Evolutionary conservation across 2,113 vertebrate species (phyloP).

Genomic region (Procavia capensis): DNA sequence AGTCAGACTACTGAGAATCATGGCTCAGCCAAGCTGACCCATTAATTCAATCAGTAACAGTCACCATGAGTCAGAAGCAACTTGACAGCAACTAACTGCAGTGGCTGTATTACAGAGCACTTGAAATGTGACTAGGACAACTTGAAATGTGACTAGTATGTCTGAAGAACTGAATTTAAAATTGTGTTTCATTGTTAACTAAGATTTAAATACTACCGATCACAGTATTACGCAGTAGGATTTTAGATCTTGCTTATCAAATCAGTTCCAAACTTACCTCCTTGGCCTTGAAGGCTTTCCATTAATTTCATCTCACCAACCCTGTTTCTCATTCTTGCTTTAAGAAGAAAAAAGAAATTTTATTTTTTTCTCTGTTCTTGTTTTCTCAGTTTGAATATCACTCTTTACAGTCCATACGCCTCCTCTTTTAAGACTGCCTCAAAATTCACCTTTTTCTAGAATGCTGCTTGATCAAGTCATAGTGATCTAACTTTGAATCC

Average conservation of each 20-base stretch:
- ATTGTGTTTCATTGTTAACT: slow-evolving; percentile 38
- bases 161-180: slow-evolving; percentile 49
- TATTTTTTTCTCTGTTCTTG: not conserved
- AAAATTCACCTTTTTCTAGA: slow-evolving; percentile 57
- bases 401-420: not conserved
- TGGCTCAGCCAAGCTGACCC: no score
- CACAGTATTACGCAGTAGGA: not conserved
- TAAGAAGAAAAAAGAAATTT: slow-evolving; percentile 51
- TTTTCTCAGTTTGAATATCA: slow-evolving; percentile 23
- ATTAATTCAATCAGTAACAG: no score
- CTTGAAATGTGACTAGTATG: not conserved
- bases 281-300: slow-evolving; percentile 47
- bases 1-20: no score
- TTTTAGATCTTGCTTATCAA: slow-evolving; percentile 53
- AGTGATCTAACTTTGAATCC: slow-evolving; percentile 17
- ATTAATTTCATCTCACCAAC: slow-evolving; percentile 34
- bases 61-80: no score
- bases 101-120: no score
- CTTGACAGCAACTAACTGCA: no score
- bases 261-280: not conserved
- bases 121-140: not conserved
- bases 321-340: slow-evolving; percentile 45
- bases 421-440: slow-evolving; percentile 7
- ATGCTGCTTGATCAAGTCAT: slow-evolving; percentile 35
- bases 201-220: slow-evolving; percentile 7